Evolutionary conservation across 1,140 invertebrate genomes (phyloP).

Genomic region (Pseudoatta argentina): DNA sequence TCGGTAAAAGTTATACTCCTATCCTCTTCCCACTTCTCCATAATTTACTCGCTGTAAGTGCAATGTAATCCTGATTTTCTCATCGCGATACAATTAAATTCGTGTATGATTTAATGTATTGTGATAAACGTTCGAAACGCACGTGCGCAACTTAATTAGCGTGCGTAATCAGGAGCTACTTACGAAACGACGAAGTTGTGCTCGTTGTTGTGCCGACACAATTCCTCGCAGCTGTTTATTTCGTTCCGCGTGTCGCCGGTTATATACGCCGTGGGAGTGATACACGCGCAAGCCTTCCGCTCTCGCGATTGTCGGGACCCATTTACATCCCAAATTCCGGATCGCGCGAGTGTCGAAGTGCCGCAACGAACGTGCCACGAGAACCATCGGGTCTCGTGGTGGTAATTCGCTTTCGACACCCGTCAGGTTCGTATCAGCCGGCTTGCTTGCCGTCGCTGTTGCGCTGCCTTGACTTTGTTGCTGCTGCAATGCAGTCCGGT

Average conservation of each 20-base stretch:
- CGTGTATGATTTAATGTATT: neutral
- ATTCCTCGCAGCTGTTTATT: conserved; percentile 14
- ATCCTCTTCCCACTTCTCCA: too few relatives aligned
- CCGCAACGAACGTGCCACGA: conserved; percentile 23
- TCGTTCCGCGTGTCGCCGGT: conserved; percentile 27
- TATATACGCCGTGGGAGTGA: neutral
- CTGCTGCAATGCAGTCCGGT: neutral
- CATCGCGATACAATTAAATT: conserved; percentile 9
- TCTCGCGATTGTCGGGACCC: conserved; percentile 50
- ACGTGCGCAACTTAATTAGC: conserved; percentile 25
- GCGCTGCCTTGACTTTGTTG: conserved; percentile 31
- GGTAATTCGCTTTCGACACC: conserved; percentile 58
- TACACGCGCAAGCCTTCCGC: neutral
- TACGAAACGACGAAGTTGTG: conserved; percentile 12
- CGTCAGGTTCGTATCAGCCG: neutral
- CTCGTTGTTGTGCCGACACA: neutral
- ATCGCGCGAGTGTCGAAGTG: conserved; percentile 39
- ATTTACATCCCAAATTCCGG: conserved; percentile 18
- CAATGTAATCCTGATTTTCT: conserved; percentile 47
- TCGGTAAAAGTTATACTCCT: neutral
- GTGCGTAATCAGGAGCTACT: conserved; percentile 36
- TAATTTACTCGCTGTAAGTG: conserved; percentile 18
- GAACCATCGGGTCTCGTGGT: conserved; percentile 30
- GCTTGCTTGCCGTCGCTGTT: neutral
- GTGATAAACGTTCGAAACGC: neutral